Evolutionary conservation across 2,888 invertebrate genomes (phyloP).

Genomic region (Cylindroiulus punctatus): DNA sequence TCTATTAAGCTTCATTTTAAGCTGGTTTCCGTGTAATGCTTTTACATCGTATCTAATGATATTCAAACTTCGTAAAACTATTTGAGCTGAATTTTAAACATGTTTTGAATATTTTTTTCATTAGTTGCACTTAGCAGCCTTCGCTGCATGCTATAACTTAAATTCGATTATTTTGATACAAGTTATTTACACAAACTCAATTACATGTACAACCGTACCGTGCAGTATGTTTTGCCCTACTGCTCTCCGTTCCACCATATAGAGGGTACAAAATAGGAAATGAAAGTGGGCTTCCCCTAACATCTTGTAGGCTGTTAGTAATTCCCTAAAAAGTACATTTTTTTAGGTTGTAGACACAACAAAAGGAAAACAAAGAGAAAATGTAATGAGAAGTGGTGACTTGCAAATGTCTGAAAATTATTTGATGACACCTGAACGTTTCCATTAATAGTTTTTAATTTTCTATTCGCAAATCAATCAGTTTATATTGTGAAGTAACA

Average conservation of each 20-base stretch:
- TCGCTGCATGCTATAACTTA: not conserved
- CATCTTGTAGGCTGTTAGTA: no score
- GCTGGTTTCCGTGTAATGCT: not conserved
- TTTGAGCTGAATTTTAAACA: not conserved
- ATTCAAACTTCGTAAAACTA: not conserved
- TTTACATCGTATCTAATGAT: not conserved
- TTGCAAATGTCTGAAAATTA: no score
- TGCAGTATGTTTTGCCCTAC: not conserved
- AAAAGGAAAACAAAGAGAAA: no score
- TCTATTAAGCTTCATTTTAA: conserved; percentile 3
- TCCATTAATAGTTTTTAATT: no score
- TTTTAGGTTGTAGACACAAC: no score
- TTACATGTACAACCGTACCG: not conserved
- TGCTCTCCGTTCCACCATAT: not conserved
- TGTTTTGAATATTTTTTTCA: conserved; percentile 19
- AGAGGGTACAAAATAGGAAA: no score
- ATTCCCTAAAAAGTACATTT: no score
- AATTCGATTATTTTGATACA: not conserved
- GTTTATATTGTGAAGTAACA: no score
- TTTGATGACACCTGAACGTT: no score
- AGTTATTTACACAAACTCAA: not conserved
- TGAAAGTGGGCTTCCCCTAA: no score
- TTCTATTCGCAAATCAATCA: no score
- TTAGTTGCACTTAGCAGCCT: not conserved
- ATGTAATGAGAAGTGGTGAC: no score